Evolutionary conservation across 2,113 vertebrate genomes (phyloP).

Genomic region (Cepphus grylle): DNA sequence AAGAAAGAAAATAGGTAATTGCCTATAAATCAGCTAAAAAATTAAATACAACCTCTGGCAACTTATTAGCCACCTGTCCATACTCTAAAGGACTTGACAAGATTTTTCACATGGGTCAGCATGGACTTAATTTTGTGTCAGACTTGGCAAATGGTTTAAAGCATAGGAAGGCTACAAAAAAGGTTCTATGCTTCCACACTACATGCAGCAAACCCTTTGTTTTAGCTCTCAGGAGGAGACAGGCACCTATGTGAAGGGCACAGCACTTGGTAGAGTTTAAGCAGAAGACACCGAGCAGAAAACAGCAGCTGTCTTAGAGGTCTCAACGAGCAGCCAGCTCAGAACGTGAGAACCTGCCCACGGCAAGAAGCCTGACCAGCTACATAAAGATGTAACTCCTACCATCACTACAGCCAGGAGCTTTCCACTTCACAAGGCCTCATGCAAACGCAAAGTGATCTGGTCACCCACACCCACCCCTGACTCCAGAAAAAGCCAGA

Average conservation of each 20-base stretch:
- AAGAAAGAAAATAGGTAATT: background rate
- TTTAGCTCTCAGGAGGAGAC: background rate
- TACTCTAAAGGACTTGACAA: background rate
- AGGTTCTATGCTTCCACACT: background rate
- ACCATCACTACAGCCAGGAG: background rate
- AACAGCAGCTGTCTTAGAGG: background rate
- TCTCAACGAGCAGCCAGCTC: background rate
- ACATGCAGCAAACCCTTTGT: background rate
- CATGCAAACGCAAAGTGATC: background rate
- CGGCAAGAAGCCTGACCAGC: background rate
- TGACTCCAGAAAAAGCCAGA: background rate
- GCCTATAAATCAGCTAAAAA: background rate
- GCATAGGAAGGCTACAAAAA: background rate
- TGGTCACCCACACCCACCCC: background rate
- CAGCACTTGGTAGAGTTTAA: background rate
- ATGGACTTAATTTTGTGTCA: background rate
- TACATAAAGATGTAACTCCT: accelerated
- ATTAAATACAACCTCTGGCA: background rate
- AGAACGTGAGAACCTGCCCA: background rate
- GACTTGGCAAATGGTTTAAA: background rate
- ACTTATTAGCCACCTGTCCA: background rate
- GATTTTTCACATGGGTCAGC: background rate
- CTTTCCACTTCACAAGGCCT: background rate
- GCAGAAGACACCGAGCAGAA: background rate
- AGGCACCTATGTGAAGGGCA: background rate